Evolutionary conservation across 2,113 vertebrate species (phyloP).

Genomic region (Xiphophorus couchianus): DNA sequence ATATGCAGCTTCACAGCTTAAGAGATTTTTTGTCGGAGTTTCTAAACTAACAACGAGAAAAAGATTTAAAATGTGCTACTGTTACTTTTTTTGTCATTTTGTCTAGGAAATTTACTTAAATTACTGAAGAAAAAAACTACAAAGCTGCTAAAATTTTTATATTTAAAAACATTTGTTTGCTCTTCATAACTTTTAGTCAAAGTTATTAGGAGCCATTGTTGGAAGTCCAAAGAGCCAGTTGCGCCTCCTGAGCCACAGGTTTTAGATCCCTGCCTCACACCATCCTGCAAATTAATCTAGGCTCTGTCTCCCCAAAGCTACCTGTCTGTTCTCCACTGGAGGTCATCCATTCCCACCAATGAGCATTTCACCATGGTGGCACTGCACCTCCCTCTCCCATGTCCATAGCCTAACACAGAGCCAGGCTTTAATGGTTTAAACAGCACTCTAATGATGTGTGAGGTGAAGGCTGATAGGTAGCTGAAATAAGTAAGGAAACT

Average conservation of each 20-base stretch:
- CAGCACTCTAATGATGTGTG: slow-evolving; percentile 76
- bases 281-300: slow-evolving; percentile 38
- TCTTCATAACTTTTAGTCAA: background rate
- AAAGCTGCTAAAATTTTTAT: background rate
- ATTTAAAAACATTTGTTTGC: background rate
- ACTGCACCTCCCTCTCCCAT: slow-evolving; percentile 11
- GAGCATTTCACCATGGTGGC: slow-evolving; percentile 44
- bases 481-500: slow-evolving; percentile 42
- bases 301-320: slow-evolving; percentile 40
- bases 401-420: slow-evolving; percentile 14
- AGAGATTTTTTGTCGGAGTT: background rate
- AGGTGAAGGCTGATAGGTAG: slow-evolving; percentile 71
- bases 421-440: slow-evolving; percentile 72
- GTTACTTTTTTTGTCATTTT: too few relatives aligned
- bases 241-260: too few relatives aligned
- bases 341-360: slow-evolving; percentile 59
- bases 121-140: background rate
- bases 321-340: slow-evolving; percentile 52
- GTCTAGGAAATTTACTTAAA: background rate
- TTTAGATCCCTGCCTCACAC: slow-evolving; percentile 42
- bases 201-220: background rate
- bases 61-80: too few relatives aligned
- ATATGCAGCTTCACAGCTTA: too few relatives aligned
- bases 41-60: background rate
- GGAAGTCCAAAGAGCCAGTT: background rate